phyloP scores from a whole-genome alignment of 2,113 vertebrate genomes.

The Rhineura floridana region DNA sequence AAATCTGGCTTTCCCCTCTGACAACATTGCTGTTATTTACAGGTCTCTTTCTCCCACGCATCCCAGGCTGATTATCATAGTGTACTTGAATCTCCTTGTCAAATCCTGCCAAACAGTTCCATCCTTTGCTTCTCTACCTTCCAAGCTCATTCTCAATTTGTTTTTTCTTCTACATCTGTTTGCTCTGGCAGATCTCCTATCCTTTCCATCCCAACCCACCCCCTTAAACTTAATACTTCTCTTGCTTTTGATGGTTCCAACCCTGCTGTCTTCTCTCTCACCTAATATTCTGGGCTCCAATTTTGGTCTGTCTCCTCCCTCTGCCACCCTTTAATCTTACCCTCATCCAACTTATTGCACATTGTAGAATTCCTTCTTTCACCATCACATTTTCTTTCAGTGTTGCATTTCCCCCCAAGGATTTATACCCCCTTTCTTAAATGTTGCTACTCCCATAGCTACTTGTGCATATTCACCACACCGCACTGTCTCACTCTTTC shows the following conservation, averaged over 20 bases:
- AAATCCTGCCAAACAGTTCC: not conserved
- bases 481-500: not conserved
- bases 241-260: too few relatives aligned
- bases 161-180: not conserved
- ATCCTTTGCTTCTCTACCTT: not conserved
- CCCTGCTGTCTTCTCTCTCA: too few relatives aligned
- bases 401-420: not conserved
- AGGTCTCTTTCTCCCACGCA: not conserved
- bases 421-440: not conserved
- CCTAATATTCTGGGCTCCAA: not conserved
- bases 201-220: not conserved
- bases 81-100: not conserved
- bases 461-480: too few relatives aligned
- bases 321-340: not conserved
- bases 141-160: not conserved
- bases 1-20: not conserved
- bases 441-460: not conserved
- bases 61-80: not conserved
- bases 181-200: not conserved
- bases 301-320: not conserved
- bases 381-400: not conserved
- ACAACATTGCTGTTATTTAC: not conserved
- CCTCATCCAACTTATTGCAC: not conserved
- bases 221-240: not conserved
- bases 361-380: not conserved